These are phyloP conservation scores for Oreohelix idahoensis DNA, from an alignment of 1,140 invertebrate genomes.

Conservation along the genomic window DNA sequence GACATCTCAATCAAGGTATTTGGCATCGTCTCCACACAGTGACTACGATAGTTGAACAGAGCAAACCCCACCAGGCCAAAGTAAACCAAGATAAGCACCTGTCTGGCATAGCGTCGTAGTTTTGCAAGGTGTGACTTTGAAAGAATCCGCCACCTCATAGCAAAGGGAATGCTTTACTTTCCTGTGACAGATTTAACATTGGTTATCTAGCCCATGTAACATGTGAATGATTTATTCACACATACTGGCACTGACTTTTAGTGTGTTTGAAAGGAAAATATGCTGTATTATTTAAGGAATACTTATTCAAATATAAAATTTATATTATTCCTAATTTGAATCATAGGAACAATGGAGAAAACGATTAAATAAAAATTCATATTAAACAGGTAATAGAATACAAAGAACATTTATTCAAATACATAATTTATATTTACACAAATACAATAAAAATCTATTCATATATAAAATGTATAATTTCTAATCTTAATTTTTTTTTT, in stretches of 20 bases:
- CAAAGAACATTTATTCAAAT: too few species aligned
- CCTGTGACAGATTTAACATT: neutral
- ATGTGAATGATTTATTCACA: neutral
- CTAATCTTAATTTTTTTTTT: too few species aligned
- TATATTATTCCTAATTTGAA: too few species aligned
- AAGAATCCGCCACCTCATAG: slow-evolving; percentile 14
- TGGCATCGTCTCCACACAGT: slow-evolving; percentile 57
- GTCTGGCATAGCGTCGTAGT: slow-evolving; percentile 20
- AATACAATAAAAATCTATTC: too few species aligned
- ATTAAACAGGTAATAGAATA: too few species aligned
- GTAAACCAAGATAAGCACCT: slow-evolving; percentile 45
- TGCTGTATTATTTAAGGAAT: too few species aligned
- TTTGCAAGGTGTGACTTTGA: slow-evolving; percentile 1
- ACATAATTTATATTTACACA: too few species aligned
- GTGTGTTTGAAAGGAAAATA: too few species aligned
- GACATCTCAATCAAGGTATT: slow-evolving; percentile 49
- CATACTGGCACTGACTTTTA: neutral
- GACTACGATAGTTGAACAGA: slow-evolving; percentile 57
- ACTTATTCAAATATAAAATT: too few species aligned
- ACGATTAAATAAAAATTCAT: too few species aligned
- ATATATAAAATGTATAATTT: too few species aligned
- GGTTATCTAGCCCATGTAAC: neutral
- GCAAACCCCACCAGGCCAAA: slow-evolving; percentile 53
- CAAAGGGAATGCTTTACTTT: neutral
- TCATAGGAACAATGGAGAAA: too few species aligned